These are phyloP conservation scores for Lithophane semibrunnea DNA, from an alignment of 2,888 invertebrate species.

Conservation along the genomic window DNA sequence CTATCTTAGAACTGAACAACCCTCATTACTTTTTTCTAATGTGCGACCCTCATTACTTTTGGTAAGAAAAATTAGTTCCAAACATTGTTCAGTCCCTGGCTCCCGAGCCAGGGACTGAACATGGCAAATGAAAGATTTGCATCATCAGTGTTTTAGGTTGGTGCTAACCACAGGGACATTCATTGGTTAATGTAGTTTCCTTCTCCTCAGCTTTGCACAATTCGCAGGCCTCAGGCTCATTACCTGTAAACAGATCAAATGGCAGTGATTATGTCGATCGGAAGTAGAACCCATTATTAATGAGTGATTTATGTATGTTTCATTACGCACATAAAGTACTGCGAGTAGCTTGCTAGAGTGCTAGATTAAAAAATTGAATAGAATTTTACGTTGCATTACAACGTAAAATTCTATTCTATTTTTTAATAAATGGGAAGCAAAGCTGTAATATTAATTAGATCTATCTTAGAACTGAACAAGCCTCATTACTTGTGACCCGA, in stretches of 20 bases:
- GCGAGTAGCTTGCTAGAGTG: neutral
- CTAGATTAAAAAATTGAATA: no score
- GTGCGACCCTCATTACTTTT: no score
- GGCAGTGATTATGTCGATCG: neutral
- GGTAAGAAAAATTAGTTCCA: no score
- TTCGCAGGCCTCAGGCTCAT: neutral
- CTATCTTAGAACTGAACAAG: neutral
- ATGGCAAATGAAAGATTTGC: neutral
- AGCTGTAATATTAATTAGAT: no score
- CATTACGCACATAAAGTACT: neutral
- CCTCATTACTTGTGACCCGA: no score
- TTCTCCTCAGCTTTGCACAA: no score
- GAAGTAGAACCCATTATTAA: neutral
- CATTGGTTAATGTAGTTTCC: neutral
- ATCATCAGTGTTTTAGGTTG: neutral
- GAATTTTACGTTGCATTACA: no score
- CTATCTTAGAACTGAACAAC: no score
- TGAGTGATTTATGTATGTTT: neutral
- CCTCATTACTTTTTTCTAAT: no score
- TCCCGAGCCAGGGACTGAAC: neutral
- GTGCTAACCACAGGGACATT: neutral
- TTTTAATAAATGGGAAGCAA: no score
- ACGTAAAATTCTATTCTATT: neutral
- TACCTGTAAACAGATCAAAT: constrained; percentile 26
- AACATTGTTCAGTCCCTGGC: no score